These are phyloP conservation scores for Acromyrmex heyeri DNA, from an alignment of 1,140 invertebrate genomes.

Conservation along the genomic window DNA sequence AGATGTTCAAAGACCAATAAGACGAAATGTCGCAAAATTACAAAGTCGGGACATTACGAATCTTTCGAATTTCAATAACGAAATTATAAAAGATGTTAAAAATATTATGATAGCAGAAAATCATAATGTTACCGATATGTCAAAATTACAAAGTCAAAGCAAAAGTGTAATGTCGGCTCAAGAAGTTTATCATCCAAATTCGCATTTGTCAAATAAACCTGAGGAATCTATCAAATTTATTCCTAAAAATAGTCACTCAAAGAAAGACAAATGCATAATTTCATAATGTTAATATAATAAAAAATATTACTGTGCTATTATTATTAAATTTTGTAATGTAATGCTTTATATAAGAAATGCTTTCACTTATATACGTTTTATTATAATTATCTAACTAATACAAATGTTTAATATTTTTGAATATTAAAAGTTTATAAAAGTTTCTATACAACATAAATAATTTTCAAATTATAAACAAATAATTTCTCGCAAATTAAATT, in stretches of 20 bases:
- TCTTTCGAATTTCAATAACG: not conserved
- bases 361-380: conserved; percentile 13
- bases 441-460: not conserved
- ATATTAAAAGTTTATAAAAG: conserved; percentile 24
- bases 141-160: not conserved
- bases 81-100: not conserved
- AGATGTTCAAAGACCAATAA: not conserved
- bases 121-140: not conserved
- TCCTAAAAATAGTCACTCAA: conserved; percentile 63
- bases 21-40: conserved; percentile 3
- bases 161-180: not conserved
- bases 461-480: not conserved
- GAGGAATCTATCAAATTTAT: conserved; percentile 42
- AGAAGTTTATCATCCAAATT: conserved; percentile 22
- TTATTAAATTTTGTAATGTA: conserved; percentile 7
- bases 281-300: conserved; percentile 73
- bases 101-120: not conserved
- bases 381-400: conserved; percentile 15
- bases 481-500: not conserved
- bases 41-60: not conserved
- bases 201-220: conserved; percentile 36
- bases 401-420: not conserved
- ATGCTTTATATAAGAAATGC: not conserved
- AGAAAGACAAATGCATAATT: conserved; percentile 84
- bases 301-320: not conserved